Conservation (phyloP, 2,113 vertebrate species). For the Ellobius talpinus region DNA sequence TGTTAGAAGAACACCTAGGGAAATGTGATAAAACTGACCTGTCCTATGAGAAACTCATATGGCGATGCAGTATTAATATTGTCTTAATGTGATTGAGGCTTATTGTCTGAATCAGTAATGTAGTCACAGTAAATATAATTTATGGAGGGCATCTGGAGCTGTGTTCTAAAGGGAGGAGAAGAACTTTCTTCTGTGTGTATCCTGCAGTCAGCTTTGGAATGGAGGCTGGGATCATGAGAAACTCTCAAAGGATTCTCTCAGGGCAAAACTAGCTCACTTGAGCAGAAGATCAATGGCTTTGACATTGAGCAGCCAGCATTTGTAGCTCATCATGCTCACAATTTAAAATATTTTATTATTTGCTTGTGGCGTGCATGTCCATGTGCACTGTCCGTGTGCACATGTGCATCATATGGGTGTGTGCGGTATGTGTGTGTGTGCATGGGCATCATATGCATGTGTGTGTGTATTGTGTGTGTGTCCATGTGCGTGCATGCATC, state of each 20-base stretch:
- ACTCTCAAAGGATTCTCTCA: not conserved
- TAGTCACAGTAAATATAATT: slow-evolving; percentile 4
- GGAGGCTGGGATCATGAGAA: not conserved
- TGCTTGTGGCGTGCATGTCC: not conserved
- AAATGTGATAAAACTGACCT: slow-evolving; percentile 53
- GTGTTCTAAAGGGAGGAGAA: not conserved
- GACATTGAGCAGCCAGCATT: not conserved
- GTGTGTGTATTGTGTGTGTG: not conserved
- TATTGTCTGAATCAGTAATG: slow-evolving; percentile 49
- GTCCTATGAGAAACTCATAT: slow-evolving; percentile 20
- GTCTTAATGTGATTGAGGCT: not conserved
- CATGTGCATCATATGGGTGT: not conserved
- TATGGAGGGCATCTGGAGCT: not conserved
- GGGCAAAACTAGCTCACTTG: not conserved
- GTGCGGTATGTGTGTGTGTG: not conserved
- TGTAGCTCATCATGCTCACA: not conserved
- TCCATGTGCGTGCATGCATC: rapidly evolving
- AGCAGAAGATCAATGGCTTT: not conserved
- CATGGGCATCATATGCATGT: not conserved
- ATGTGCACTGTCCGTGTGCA: too few species aligned
- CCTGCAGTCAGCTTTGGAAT: not conserved
- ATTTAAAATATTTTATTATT: not conserved
- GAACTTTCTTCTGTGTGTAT: not conserved
- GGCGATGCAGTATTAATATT: slow-evolving; percentile 45
- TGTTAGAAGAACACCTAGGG: slow-evolving; percentile 42